phyloP scores from a whole-genome alignment of 2,888 invertebrate genomes.

The Scrobipalpa atriplicella region DNA sequence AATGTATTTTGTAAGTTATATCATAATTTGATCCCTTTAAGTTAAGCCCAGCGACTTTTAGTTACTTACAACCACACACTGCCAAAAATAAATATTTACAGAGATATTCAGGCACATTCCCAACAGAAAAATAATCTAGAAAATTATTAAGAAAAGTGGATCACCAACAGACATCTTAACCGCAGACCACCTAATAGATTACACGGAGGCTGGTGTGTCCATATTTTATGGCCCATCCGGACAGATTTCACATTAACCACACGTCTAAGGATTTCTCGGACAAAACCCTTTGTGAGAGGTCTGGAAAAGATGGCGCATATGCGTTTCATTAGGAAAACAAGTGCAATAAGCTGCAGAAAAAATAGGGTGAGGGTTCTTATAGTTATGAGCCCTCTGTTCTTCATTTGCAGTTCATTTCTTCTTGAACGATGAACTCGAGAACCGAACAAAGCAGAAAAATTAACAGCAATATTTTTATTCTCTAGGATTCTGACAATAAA shows the following conservation, averaged over 20 bases:
- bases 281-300: slow-evolving; percentile 11
- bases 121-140: too few relatives aligned
- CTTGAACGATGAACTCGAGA: too few relatives aligned
- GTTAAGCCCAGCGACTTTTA: too few relatives aligned
- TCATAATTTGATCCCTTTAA: too few relatives aligned
- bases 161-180: slow-evolving; percentile 2
- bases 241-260: slow-evolving; percentile 22
- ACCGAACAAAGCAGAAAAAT: too few relatives aligned
- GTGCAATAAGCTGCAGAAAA: slow-evolving; percentile 10
- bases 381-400: neutral
- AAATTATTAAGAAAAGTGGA: slow-evolving; percentile 14
- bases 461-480: too few relatives aligned
- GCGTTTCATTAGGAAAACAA: neutral
- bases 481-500: too few relatives aligned
- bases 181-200: slow-evolving; percentile 17
- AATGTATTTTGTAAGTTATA: too few relatives aligned
- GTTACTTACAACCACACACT: too few relatives aligned
- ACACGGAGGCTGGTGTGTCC: slow-evolving; percentile 3
- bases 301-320: slow-evolving; percentile 4
- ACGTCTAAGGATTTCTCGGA: slow-evolving; percentile 8
- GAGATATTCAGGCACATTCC: neutral
- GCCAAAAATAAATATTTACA: neutral
- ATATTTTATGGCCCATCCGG: slow-evolving; percentile 7
- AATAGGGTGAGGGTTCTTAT: neutral
- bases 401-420: too few relatives aligned